These are phyloP conservation scores for Phalanger gymnotis DNA, from an alignment of 2,797 vertebrate species.

Conservation along the genomic window DNA sequence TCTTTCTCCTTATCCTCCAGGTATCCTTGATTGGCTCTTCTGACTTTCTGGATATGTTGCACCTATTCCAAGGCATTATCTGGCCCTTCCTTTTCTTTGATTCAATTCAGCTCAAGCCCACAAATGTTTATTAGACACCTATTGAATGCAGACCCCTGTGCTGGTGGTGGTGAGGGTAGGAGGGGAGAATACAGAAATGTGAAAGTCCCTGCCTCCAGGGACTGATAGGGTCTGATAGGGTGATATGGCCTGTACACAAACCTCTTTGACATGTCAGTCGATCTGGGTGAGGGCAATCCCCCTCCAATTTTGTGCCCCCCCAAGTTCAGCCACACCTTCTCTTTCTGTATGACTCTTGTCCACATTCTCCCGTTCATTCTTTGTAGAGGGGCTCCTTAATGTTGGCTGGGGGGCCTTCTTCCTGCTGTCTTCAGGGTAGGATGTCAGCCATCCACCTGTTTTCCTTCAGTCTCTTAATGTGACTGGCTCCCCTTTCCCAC, in stretches of 20 bases:
- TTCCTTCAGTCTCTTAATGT: not conserved
- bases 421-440: not conserved
- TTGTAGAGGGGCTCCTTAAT: not conserved
- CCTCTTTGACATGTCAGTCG: no score
- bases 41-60: not conserved
- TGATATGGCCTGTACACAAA: not conserved
- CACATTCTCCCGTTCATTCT: not conserved
- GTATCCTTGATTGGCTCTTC: not conserved
- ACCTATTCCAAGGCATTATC: not conserved
- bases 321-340: not conserved
- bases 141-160: not conserved
- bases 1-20: not conserved
- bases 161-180: not conserved
- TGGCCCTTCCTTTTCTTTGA: not conserved
- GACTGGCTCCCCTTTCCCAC: not conserved
- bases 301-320: not conserved
- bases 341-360: not conserved
- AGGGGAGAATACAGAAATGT: not conserved
- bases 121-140: not conserved
- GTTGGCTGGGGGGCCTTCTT: not conserved
- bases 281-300: not conserved
- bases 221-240: no score
- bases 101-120: not conserved
- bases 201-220: not conserved
- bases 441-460: not conserved